A percentile compares a stretch with the other conserved stretches of the same genome.
Evolutionary conservation across 2,888 invertebrate species (phyloP).

Genomic region (Trachelus iudaicus): DNA sequence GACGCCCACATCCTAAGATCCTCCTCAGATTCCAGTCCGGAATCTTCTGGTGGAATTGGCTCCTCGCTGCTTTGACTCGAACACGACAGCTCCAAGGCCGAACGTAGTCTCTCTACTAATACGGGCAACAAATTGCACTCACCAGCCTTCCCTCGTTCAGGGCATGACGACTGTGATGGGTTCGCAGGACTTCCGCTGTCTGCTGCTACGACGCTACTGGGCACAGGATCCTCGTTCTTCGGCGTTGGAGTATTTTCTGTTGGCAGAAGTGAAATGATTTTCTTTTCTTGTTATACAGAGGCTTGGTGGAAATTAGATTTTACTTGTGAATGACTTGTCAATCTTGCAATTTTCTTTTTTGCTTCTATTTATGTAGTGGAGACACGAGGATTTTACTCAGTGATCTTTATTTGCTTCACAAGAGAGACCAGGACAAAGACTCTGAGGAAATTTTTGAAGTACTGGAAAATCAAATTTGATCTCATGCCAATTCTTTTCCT

Average conservation of each 20-base stretch:
- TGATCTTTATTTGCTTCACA: neutral
- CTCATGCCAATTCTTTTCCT: neutral
- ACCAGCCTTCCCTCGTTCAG: slow-evolving; percentile 36
- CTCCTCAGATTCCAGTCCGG: slow-evolving; percentile 78
- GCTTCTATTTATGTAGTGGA: neutral
- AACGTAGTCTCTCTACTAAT: slow-evolving; percentile 65
- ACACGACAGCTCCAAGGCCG: slow-evolving; percentile 60
- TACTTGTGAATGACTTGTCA: neutral
- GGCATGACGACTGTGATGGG: neutral
- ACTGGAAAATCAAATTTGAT: neutral
- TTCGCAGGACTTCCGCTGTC: slow-evolving; percentile 1
- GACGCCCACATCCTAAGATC: slow-evolving; percentile 71
- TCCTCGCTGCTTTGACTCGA: slow-evolving; percentile 33
- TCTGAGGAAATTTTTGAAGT: neutral
- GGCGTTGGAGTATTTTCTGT: slow-evolving; percentile 33
- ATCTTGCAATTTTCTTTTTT: neutral
- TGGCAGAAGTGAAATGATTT: slow-evolving; percentile 18
- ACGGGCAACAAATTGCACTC: slow-evolving; percentile 65
- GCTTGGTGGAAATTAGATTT: slow-evolving; percentile 23
- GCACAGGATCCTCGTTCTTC: slow-evolving; percentile 32
- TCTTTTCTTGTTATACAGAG: slow-evolving; percentile 46
- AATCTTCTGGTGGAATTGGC: slow-evolving; percentile 69
- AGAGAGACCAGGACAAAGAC: neutral
- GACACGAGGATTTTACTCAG: neutral
- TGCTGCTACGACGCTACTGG: slow-evolving; percentile 21